These are phyloP conservation scores for Plagodis dolabraria DNA, from an alignment of 2,888 invertebrate species.

Conservation along the genomic window DNA sequence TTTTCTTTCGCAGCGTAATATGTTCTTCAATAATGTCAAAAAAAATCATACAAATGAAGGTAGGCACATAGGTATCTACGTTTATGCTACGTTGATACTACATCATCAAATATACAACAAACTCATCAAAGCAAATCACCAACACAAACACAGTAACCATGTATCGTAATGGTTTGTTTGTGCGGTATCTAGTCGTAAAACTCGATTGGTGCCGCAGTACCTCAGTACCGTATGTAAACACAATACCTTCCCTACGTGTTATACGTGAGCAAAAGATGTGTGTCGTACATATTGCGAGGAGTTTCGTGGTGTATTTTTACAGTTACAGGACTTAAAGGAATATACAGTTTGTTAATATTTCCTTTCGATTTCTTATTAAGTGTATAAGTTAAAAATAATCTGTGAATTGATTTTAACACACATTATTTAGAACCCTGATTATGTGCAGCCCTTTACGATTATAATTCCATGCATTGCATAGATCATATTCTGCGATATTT, in stretches of 20 bases:
- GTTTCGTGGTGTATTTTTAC: conserved; percentile 6
- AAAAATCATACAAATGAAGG: no score
- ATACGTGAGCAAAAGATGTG: conserved; percentile 20
- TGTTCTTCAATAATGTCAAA: no score
- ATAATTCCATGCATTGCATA: no score
- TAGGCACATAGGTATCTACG: no score
- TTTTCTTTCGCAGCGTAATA: no score
- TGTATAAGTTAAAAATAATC: no score
- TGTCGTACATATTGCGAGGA: conserved; percentile 17
- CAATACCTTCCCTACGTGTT: conserved; percentile 12
- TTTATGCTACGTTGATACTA: not conserved
- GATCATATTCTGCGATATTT: no score
- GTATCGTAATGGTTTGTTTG: conserved; percentile 7
- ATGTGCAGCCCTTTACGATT: no score
- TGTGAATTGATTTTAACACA: no score
- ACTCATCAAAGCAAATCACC: not conserved
- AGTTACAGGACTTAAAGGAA: not conserved
- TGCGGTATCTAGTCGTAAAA: conserved; percentile 15
- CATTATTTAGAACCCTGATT: no score
- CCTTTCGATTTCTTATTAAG: no score
- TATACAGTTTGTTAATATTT: no score
- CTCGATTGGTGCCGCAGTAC: conserved; percentile 19
- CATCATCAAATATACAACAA: conserved; percentile 2
- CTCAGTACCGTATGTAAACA: conserved; percentile 12
- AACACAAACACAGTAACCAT: conserved; percentile 2